Evolutionary conservation across 2,888 invertebrate genomes (phyloP), one percentile per base, ranked within the genome.

Genomic region (Pristionchus exspectatus): DNA sequence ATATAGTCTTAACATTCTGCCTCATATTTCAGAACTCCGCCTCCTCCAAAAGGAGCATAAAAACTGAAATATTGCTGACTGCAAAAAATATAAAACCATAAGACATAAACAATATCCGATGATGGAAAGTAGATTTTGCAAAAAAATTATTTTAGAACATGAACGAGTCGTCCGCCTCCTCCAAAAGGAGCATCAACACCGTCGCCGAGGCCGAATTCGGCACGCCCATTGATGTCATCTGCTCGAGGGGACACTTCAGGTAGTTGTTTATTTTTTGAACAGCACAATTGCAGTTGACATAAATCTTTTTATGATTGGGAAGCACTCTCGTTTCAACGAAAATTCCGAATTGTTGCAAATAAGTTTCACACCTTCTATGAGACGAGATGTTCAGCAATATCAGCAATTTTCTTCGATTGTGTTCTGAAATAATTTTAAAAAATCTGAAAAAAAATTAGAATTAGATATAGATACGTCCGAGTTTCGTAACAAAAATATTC

Each of bases 191-290:
- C 44, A 92, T 94, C 66, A 93, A 93, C 89, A 87, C 74, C 16
- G 92, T 92, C 0, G 93, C 93, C 5, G 93, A 93, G 87, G 91
- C 88, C 1, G 91, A 92, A 54, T 92, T 94, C 86, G 94, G 94
- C 33, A 93, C 93, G 33, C 92, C 91, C 89, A 93, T 94, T 33
- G 94, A 94, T 87, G 94, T 94, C 63, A 91, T 94, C 87, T 94
- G 94, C 90, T 92, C 92, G 7, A 90, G 93, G 69, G 93, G 93
- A 44, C 94, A 94, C 89, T 94, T 94, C 91, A 93, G 93, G 81
- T 93, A 2, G 33, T 2, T 14, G 33, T 14, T 74, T 18, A 16
- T 18, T 54, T 7, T 54, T 54, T n/a, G n/a, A n/a, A n/a, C n/a
- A n/a, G n/a, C n/a, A n/a, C n/a, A n/a, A n/a, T n/a, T n/a, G n/a